Conservation (phyloP, 1,140 invertebrate genomes). For the Aphidius ervi region DNA sequence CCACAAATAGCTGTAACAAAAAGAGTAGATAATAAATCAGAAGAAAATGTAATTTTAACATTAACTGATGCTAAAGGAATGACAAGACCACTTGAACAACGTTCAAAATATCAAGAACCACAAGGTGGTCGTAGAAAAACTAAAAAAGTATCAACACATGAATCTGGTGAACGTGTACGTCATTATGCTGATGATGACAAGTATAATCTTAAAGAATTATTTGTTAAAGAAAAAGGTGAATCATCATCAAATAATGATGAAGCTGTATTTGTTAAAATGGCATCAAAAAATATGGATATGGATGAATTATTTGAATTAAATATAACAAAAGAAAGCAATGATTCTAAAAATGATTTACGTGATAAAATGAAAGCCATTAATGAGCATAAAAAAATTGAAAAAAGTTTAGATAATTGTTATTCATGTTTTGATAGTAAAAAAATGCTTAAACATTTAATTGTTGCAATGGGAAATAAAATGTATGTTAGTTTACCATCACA, state of each 20-base stretch:
- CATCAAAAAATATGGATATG: slow-evolving; percentile 64
- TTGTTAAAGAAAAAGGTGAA: slow-evolving; percentile 82
- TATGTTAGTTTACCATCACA: slow-evolving; percentile 78
- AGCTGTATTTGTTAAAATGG: slow-evolving; percentile 71
- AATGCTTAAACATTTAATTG: slow-evolving; percentile 83
- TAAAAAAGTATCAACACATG: slow-evolving; percentile 70
- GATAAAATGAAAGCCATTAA: slow-evolving; percentile 68
- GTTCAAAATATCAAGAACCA: slow-evolving; percentile 32
- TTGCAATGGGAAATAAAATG: slow-evolving; percentile 74
- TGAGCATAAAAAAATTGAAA: slow-evolving; percentile 66
- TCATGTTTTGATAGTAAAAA: slow-evolving; percentile 77
- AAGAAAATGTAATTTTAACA: slow-evolving; percentile 68
- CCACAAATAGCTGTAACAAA: background rate
- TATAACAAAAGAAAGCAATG: slow-evolving; percentile 61
- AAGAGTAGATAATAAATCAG: slow-evolving; percentile 28
- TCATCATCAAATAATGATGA: slow-evolving; percentile 79
- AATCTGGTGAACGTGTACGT: slow-evolving; percentile 65
- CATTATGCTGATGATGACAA: slow-evolving; percentile 92
- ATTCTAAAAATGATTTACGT: slow-evolving; percentile 60
- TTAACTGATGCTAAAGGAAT: slow-evolving; percentile 65
- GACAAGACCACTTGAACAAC: slow-evolving; percentile 53
- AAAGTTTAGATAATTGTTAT: slow-evolving; percentile 73
- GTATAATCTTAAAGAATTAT: slow-evolving; percentile 82
- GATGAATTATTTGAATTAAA: slow-evolving; percentile 84
- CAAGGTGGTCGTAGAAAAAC: slow-evolving; percentile 47